These are phyloP conservation scores for Pachliopta kotzebuea DNA, from an alignment of 2,888 invertebrate species.

Conservation along the genomic window DNA sequence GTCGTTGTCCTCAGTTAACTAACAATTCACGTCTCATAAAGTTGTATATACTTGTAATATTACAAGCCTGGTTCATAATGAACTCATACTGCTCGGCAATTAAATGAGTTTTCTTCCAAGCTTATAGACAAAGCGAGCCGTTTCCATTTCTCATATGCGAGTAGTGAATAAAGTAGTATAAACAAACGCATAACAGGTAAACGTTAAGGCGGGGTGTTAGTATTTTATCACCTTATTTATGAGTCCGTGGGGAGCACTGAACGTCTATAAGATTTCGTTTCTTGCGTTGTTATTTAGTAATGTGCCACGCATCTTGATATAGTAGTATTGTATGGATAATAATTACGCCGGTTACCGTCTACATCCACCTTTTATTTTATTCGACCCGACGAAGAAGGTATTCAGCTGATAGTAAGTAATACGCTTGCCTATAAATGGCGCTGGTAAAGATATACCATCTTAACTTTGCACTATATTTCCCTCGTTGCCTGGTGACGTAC, in stretches of 20 bases:
- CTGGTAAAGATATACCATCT: too few species aligned
- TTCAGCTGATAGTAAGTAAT: too few species aligned
- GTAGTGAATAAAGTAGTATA: slow-evolving; percentile 48
- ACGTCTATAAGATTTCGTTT: slow-evolving; percentile 50
- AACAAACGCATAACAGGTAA: slow-evolving; percentile 48
- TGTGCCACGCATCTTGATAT: slow-evolving; percentile 20
- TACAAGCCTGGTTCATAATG: background rate
- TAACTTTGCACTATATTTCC: too few species aligned
- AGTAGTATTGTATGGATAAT: background rate
- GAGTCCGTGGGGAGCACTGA: slow-evolving; percentile 48
- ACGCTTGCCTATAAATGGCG: too few species aligned
- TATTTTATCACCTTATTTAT: slow-evolving; percentile 61
- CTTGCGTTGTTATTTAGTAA: slow-evolving; percentile 36
- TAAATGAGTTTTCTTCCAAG: slow-evolving; percentile 1
- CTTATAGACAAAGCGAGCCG: slow-evolving; percentile 21
- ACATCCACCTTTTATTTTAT: too few species aligned
- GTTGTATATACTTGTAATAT: slow-evolving; percentile 7
- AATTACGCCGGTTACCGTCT: background rate
- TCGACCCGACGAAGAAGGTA: too few species aligned
- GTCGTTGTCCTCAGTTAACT: background rate
- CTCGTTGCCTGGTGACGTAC: too few species aligned
- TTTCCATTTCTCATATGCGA: slow-evolving; percentile 34
- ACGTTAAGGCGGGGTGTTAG: slow-evolving; percentile 48
- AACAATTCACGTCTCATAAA: slow-evolving; percentile 5
- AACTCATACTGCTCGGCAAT: background rate